Conservation (phyloP, 2,113 vertebrate species). For the Syrrhaptes paradoxus region DNA sequence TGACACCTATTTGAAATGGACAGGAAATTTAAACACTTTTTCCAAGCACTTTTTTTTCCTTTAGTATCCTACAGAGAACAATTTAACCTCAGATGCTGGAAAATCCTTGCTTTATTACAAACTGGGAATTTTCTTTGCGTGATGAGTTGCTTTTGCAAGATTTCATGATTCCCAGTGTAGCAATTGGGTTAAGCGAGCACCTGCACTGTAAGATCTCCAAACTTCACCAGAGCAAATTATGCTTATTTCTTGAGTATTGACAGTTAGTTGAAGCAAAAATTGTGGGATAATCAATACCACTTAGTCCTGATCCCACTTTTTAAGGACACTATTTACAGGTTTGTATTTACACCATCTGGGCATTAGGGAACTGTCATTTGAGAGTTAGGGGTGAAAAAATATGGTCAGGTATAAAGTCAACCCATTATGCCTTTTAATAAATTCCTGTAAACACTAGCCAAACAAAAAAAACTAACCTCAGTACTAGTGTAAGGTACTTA, state of each 20-base stretch:
- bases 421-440: background rate
- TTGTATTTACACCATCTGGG: background rate
- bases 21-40: constrained; percentile 73
- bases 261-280: constrained; percentile 8
- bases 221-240: constrained; percentile 12
- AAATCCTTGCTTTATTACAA: constrained; percentile 65
- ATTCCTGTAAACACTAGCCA: background rate
- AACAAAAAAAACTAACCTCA: background rate
- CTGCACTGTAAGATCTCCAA: constrained; percentile 50
- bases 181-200: constrained; percentile 56
- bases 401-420: background rate
- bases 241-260: constrained; percentile 16
- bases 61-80: constrained; percentile 65
- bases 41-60: constrained; percentile 54
- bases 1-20: constrained; percentile 56
- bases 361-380: background rate
- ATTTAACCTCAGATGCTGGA: constrained; percentile 63
- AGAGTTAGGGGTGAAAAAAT: background rate
- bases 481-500: background rate
- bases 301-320: background rate
- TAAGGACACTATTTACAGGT: background rate
- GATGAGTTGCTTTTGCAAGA: constrained; percentile 67
- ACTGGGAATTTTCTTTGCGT: constrained; percentile 60
- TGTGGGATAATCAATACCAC: background rate
- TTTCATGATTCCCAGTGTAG: constrained; percentile 63